Conservation (phyloP, 2,797 vertebrate species). For the Astyanax mexicanus region DNA sequence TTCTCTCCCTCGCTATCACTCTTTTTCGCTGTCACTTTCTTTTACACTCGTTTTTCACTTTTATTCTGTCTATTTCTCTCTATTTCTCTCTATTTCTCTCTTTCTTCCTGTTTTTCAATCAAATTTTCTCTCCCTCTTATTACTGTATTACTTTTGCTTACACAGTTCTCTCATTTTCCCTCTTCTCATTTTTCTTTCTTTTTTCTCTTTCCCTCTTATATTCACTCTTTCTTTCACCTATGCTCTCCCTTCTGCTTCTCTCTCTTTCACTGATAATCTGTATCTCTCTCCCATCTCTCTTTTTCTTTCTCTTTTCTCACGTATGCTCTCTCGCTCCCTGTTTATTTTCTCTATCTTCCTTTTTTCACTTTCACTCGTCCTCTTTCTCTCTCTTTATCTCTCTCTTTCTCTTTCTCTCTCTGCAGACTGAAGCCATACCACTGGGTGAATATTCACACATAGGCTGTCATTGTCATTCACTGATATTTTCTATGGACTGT, state of each 20-base stretch:
- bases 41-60: too few relatives aligned
- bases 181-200: conserved; percentile 58
- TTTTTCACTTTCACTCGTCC: too few relatives aligned
- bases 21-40: too few relatives aligned
- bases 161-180: conserved; percentile 55
- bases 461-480: conserved; percentile 59
- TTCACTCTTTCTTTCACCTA: conserved; percentile 61
- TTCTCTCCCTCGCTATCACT: too few relatives aligned
- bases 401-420: conserved; percentile 29
- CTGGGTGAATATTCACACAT: conserved; percentile 62
- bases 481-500: conserved; percentile 61
- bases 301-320: too few relatives aligned
- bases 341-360: conserved; percentile 57
- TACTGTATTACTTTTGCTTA: conserved; percentile 45
- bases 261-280: too few relatives aligned
- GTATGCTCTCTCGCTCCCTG: conserved; percentile 61
- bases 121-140: conserved; percentile 58
- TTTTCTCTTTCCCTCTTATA: conserved; percentile 62
- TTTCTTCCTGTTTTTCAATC: conserved; percentile 42
- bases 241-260: conserved; percentile 58
- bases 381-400: conserved; percentile 61
- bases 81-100: neutral
- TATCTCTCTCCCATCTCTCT: conserved; percentile 57
- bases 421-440: conserved; percentile 68
- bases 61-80: neutral